Base-by-base conservation (phyloP, 2,888 invertebrate species). In the Dermolepida albohirtum region DNA sequence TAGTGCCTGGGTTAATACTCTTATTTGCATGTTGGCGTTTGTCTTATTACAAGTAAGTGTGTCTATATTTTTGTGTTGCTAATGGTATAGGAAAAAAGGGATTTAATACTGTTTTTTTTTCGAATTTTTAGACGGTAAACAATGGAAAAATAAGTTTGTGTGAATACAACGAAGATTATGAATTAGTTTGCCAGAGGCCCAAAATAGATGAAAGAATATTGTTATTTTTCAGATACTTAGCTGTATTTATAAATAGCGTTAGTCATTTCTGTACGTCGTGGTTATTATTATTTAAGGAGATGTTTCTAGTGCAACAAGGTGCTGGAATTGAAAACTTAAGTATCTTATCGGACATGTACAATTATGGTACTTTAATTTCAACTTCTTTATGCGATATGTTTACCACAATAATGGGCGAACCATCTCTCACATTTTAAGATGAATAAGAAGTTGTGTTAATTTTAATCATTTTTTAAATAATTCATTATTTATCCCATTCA, bases 291-390 rank as follows among this genome's bases (percentile, higher is more conserved):
- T 70, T 70, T 47, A 41, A 55, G 16, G 66, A 68, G 40, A 68
- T 71, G 34, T 66, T 71, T 22, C 14, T 71, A n/a, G 50, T 66
- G 49, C 54, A 70, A 12, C 34, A 55, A 16, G 51, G 70, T 6
- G 64, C 64, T n/a, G 65, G 44, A 41, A 66, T 70, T 6, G 66
- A 68, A 16, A 71, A 68, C 50, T 14, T 71, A 7, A 34, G 44
- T 1, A 17, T 66, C 16, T 52, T 71, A 34, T 59, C 68, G 0
- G 68, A 70, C 17, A 66, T 71, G 70, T 70, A 68, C 27, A 68
- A 59, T 43, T 51, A 22, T 8, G 67, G 64, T 11, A 62, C 66
- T 17, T 66, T 57, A 12, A 62, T 71, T 52, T 67, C 64, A 34
- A 44, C 49, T 1, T 17, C 17, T 8, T 44, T 55, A 39, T 47